These are phyloP conservation scores for Apteryx owenii DNA, from an alignment of 2,113 vertebrate species.

Conservation along the genomic window DNA sequence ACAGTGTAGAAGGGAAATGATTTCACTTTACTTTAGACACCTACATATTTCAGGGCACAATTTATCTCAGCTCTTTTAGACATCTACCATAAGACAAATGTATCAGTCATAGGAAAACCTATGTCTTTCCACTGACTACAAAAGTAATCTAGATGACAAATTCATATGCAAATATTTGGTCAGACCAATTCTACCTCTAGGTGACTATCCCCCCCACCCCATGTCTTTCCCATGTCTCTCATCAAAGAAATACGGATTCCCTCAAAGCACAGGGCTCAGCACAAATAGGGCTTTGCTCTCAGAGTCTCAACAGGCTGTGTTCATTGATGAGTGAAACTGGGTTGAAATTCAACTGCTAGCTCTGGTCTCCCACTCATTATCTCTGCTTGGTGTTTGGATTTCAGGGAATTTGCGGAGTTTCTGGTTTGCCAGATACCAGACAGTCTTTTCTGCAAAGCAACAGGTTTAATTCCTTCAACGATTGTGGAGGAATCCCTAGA, in stretches of 20 bases:
- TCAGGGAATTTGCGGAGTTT: constrained; percentile 42
- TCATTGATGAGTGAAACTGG: constrained; percentile 44
- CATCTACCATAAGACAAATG: background rate
- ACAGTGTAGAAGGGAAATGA: background rate
- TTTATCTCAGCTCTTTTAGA: background rate
- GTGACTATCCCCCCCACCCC: background rate
- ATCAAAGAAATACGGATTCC: background rate
- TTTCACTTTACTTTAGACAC: background rate
- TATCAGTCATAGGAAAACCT: background rate
- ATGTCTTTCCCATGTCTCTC: background rate
- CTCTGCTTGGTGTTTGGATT: constrained; percentile 37
- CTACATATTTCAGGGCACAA: background rate
- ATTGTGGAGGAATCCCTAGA: background rate
- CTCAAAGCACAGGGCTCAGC: background rate
- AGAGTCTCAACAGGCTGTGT: background rate
- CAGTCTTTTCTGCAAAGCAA: background rate
- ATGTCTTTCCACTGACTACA: background rate
- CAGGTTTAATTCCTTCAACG: background rate
- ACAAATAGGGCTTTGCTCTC: background rate
- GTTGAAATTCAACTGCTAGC: constrained; percentile 48
- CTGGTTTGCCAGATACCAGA: constrained; percentile 23
- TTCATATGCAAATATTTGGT: background rate
- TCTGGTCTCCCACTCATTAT: constrained; percentile 43
- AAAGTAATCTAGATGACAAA: background rate
- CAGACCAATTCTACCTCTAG: background rate